A percentile compares a stretch with the other conserved stretches of the same genome.
phyloP scores from a whole-genome alignment of 2,888 invertebrate genomes.

The Smittia aterrima region DNA sequence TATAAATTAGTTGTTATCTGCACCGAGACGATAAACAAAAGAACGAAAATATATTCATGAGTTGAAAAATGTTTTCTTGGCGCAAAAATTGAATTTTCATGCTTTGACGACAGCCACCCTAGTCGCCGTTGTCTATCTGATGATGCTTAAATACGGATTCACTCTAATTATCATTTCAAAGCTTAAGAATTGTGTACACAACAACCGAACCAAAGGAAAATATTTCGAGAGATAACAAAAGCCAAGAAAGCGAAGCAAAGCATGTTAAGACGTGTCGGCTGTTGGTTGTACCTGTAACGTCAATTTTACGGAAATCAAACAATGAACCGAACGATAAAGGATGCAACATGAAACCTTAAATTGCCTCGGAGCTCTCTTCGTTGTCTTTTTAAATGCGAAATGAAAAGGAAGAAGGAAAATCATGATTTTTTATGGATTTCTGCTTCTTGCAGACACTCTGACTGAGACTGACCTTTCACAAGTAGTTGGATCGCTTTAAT shows the following conservation, averaged over 20 bases:
- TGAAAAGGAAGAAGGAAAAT: background rate
- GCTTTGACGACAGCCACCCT: constrained; percentile 17
- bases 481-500: constrained; percentile 15
- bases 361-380: background rate
- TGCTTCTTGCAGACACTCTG: constrained; percentile 7
- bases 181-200: background rate
- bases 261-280: constrained; percentile 35
- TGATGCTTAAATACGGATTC: constrained; percentile 14
- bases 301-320: constrained; percentile 15
- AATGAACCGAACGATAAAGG: constrained; percentile 19
- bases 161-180: constrained; percentile 18
- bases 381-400: background rate
- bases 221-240: constrained; percentile 30
- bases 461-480: constrained; percentile 30
- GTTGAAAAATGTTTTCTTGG: background rate
- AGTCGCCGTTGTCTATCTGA: constrained; percentile 1
- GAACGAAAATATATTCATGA: constrained; percentile 3
- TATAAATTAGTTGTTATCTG: constrained; percentile 30
- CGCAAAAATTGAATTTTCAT: constrained; percentile 14
- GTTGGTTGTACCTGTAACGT: constrained; percentile 28
- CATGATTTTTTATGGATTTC: background rate
- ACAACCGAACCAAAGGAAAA: constrained; percentile 3
- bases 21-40: constrained; percentile 11
- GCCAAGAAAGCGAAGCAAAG: constrained; percentile 23
- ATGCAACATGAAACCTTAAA: constrained; percentile 8